phyloP scores from a whole-genome alignment of 2,113 vertebrate genomes.

The Aphyosemion australe region DNA sequence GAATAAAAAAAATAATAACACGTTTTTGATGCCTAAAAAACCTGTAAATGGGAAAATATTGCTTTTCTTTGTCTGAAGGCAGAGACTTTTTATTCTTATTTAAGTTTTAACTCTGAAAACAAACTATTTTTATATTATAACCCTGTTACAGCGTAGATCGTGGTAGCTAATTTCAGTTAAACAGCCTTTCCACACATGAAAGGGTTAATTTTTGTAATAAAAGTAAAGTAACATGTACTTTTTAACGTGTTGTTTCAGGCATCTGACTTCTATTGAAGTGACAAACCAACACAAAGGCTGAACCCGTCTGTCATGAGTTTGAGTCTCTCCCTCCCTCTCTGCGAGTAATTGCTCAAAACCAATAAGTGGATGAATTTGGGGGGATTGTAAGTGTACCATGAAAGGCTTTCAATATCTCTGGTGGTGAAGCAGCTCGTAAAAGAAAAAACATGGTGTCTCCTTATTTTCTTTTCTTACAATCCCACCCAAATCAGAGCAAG shows the following conservation, averaged over 20 bases:
- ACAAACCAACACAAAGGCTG: slow-evolving; percentile 37
- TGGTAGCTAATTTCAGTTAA: too few relatives aligned
- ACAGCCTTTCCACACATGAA: too few relatives aligned
- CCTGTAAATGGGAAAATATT: too few relatives aligned
- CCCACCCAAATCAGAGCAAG: slow-evolving; percentile 57
- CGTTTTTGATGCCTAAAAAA: too few relatives aligned
- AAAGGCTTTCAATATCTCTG: slow-evolving; percentile 74
- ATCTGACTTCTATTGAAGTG: slow-evolving; percentile 22
- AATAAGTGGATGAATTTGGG: slow-evolving; percentile 69
- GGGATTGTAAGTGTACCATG: slow-evolving; percentile 57
- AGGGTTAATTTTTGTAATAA: too few relatives aligned
- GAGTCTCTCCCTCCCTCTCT: slow-evolving; percentile 20
- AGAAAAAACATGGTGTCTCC: slow-evolving; percentile 50
- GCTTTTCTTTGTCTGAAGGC: too few relatives aligned
- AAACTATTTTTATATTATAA: too few relatives aligned
- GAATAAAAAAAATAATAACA: too few relatives aligned
- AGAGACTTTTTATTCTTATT: too few relatives aligned
- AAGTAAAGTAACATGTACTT: too few relatives aligned
- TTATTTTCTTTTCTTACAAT: slow-evolving; percentile 53
- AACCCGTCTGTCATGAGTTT: slow-evolving; percentile 36
- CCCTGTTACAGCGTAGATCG: too few relatives aligned
- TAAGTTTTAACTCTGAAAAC: too few relatives aligned
- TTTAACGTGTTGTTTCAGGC: slow-evolving; percentile 7
- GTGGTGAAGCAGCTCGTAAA: slow-evolving; percentile 59
- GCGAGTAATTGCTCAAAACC: slow-evolving; percentile 62